Base-by-base conservation (phyloP, 2,888 invertebrate species). In the Hemithea aestivaria region DNA sequence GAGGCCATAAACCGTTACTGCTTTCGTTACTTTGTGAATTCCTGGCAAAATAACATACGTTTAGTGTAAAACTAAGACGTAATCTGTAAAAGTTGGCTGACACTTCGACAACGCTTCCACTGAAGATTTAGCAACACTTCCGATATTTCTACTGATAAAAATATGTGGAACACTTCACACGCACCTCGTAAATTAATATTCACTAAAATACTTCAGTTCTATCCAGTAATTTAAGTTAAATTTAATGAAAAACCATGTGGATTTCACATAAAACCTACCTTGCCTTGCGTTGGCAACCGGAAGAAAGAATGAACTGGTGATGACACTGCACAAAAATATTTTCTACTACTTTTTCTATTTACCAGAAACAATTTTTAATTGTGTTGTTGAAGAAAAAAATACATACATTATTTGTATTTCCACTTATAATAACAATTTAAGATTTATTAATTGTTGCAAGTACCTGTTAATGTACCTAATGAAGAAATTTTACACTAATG, bases 221-320 rank as follows among this genome's bases (percentile, higher is more conserved):
- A 21, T 31, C 41, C 56, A 39, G 38, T 40, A 48, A 53, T 47
- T 48, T 27, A 48, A 51, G 48, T 47, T 56, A 53, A 56, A 58
- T 58, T 59, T 48, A 60, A 45, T 43, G 46, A 62, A 69, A 77
- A 72, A 74, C 82, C 84, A 87, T 80, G 84, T 68, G 84, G 77
- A 55, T 61, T 56, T 51, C 44, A 37, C 42, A 61, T 50, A 57
- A 69, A 66, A 77, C 82, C 63, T 67, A 87, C 85, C 85, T 82
- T 83, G 82, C 74, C 77, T 74, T 66, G 64, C 65, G 73, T 79
- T 81, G 79, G 69, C 83, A 79, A 66, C 85, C 79, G 81, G 79
- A 83, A 83, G 77, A 84, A 82, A 82, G 80, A 77, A 70, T 54
- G 31, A 27, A 25, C 10, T 7, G 22, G 43, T 20, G 42, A 25